Evolutionary conservation across 2,888 invertebrate genomes (phyloP), one percentile per base, ranked within the genome.

Genomic region (Sinopyrophorus schimmeli): DNA sequence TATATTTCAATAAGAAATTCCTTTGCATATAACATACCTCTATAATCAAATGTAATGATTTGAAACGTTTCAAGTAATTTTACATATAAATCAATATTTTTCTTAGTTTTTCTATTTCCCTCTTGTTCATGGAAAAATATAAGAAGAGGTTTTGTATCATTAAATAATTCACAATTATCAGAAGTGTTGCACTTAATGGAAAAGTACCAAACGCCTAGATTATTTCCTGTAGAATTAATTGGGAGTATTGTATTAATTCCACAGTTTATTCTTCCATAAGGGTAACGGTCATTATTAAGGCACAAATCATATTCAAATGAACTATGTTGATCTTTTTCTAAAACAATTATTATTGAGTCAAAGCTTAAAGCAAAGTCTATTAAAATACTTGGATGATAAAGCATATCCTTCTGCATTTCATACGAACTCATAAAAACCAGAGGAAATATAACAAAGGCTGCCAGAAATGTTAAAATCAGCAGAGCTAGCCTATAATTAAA

Each of bases 351-450:
- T 6, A 26, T 26, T 9, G 26, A 26, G 4, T 4, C 9, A 9
- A 4, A n/a, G 9, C 26, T 26, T 7, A 26, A 6, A 6, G 9
- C 4, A 7, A 4, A 26, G 16, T 16, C 4, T 3, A 3, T 11
- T 11, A 10, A 28, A 10, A 11, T 28, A 28, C 35, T 11, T 21
- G 35, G 35, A 12, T 35, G 11, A 7, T 23, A 35, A 35, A 35
- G 21, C 5, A 35, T 6, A 6, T n/a, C 23, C 3, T 12, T 5
- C n/a, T 35, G 21, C 2, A 35, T 9, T 14, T 12, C 21, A 1
- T 7, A n/a, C 1, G 35, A 35, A 10, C 14, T 20, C 18, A 9
- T 35, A 35, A 35, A 35, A 3, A 21, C n/a, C 2, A 35, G 6
- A 3, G 35, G 35, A 11, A 35, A 7, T 23, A 21, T n/a, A 14